Conservation (phyloP, 1,140 invertebrate genomes). For the Pemphigus obesinymphae region DNA sequence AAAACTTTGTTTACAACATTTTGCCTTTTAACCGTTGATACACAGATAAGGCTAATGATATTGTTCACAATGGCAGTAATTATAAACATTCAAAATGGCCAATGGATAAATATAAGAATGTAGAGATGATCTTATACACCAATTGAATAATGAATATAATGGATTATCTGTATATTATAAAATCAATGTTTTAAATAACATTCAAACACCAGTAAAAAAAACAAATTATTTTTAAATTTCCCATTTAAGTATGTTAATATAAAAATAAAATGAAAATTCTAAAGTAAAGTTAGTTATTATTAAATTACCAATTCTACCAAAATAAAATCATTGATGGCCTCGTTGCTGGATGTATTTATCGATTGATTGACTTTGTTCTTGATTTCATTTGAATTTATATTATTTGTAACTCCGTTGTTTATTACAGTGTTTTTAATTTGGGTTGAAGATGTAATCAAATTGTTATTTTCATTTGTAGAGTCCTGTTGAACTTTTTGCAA, state of each 20-base stretch:
- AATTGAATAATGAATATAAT: too few relatives aligned
- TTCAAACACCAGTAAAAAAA: not conserved
- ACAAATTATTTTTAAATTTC: not conserved
- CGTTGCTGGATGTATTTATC: conserved; percentile 51
- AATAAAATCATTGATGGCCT: conserved; percentile 60
- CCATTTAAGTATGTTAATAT: not conserved
- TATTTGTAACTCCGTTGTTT: conserved; percentile 50
- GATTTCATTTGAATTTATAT: conserved; percentile 54
- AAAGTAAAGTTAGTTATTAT: conserved; percentile 35
- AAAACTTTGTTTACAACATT: too few relatives aligned
- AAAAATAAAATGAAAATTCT: not conserved
- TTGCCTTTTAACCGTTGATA: too few relatives aligned
- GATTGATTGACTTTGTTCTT: conserved; percentile 48
- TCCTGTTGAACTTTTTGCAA: conserved; percentile 41
- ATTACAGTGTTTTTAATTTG: not conserved
- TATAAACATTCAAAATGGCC: too few relatives aligned
- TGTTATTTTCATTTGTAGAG: conserved; percentile 26
- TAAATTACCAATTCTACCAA: conserved; percentile 68
- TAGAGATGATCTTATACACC: too few relatives aligned
- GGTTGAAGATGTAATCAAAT: not conserved
- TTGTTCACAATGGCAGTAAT: too few relatives aligned
- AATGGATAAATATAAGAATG: too few relatives aligned
- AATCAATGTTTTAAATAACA: not conserved
- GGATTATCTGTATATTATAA: too few relatives aligned
- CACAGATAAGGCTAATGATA: too few relatives aligned